Percentiles rank a stretch among this genome's conserved stretches.
These are phyloP conservation scores for Diabrotica balteata DNA, from an alignment of 2,888 invertebrate species.

Conservation along the genomic window DNA sequence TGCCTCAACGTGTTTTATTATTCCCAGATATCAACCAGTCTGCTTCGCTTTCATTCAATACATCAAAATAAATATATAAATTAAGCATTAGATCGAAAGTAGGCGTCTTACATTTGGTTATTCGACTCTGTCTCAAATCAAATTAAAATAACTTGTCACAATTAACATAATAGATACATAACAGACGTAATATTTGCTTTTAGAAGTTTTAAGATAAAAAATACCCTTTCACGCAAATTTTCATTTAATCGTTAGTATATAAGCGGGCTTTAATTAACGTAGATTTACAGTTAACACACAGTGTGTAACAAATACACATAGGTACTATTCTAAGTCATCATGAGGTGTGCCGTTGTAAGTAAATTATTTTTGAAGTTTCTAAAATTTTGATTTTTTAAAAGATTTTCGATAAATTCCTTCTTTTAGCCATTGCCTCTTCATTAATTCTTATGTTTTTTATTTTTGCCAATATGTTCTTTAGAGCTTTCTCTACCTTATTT, in stretches of 20 bases:
- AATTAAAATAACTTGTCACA: conserved; percentile 6
- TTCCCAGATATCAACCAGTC: too few species aligned
- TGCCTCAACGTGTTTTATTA: too few species aligned
- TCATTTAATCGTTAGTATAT: conserved; percentile 27
- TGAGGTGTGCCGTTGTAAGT: conserved; percentile 51
- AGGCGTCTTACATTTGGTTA: background rate
- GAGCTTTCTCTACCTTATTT: too few species aligned
- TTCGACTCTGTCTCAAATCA: conserved; percentile 1
- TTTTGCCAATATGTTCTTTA: too few species aligned
- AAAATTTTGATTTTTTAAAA: background rate
- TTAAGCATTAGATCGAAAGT: too few species aligned
- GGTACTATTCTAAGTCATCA: conserved; percentile 37
- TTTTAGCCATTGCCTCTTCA: too few species aligned
- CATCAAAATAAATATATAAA: too few species aligned
- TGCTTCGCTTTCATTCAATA: too few species aligned
- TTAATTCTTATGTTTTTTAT: too few species aligned
- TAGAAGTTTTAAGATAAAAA: conserved; percentile 24
- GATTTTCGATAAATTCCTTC: too few species aligned
- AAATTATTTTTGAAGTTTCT: background rate
- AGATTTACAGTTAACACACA: conserved; percentile 32
- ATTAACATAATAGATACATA: conserved; percentile 29
- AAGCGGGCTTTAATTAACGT: conserved; percentile 24
- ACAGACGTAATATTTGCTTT: conserved; percentile 18
- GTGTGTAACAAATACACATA: conserved; percentile 37
- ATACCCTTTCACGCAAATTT: conserved; percentile 35